Evolutionary conservation across 1,140 invertebrate species (phyloP).

Genomic region (Mycetomoellerius zeteki): DNA sequence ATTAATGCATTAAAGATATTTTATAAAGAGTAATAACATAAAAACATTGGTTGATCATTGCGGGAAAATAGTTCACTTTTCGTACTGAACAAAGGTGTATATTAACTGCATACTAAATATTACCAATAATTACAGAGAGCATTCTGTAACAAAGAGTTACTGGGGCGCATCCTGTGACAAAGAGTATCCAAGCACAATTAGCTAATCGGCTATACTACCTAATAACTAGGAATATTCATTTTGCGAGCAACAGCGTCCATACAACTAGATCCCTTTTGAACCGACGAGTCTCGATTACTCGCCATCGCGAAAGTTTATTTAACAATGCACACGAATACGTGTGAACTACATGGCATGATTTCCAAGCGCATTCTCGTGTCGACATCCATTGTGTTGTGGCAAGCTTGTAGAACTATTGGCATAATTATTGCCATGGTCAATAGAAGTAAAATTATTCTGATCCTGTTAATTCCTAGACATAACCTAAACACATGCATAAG

Average conservation of each 20-base stretch:
- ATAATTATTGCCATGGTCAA: conserved; percentile 28
- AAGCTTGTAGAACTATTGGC: neutral
- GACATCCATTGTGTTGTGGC: conserved; percentile 35
- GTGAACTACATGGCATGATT: conserved; percentile 18
- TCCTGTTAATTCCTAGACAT: neutral
- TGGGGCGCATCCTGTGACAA: conserved; percentile 18
- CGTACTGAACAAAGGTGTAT: neutral
- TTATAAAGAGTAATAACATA: neutral
- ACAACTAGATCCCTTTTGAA: conserved; percentile 34
- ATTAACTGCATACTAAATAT: conserved; percentile 44
- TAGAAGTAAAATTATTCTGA: neutral
- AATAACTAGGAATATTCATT: conserved; percentile 56
- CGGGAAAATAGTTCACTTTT: conserved; percentile 12
- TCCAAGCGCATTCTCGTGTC: conserved; percentile 28
- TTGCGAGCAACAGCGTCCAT: conserved; percentile 37
- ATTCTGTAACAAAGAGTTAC: conserved; percentile 42
- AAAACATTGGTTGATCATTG: neutral
- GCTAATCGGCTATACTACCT: conserved; percentile 45
- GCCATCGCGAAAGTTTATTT: conserved; percentile 48
- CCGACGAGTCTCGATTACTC: conserved; percentile 42
- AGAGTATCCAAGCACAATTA: conserved; percentile 55
- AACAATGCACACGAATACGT: conserved; percentile 36
- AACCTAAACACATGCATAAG: neutral
- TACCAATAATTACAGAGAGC: conserved; percentile 44
- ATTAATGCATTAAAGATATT: neutral